Conservation (phyloP, 2,113 vertebrate genomes). For the Neogobius melanostomus region DNA sequence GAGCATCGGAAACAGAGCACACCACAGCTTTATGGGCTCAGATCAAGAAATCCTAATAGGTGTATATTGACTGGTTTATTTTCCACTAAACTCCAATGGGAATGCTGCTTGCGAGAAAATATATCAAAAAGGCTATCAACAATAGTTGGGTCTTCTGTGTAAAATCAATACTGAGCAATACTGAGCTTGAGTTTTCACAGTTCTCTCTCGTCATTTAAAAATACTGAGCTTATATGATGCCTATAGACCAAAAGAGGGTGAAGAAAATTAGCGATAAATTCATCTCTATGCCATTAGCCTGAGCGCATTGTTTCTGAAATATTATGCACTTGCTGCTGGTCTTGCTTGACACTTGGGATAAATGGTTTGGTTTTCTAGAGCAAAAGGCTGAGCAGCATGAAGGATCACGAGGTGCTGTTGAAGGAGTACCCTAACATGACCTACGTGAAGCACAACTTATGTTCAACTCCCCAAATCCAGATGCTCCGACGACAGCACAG, state of each 20-base stretch:
- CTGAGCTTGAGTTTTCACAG: conserved; percentile 99
- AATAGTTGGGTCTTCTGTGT: conserved; percentile 96
- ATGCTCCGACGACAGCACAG: conserved; percentile 38
- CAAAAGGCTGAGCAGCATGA: conserved; percentile 33
- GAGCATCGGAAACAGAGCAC: conserved; percentile 80
- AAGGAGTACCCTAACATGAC: conserved; percentile 50
- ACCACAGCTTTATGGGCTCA: conserved; percentile 96
- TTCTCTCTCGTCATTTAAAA: conserved; percentile 99
- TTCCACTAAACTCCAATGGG: conserved; percentile 89
- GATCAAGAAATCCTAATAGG: conserved; percentile 99
- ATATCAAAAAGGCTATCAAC: conserved; percentile 99
- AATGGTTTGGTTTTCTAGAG: conserved; percentile 37
- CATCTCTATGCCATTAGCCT: conserved; percentile 79
- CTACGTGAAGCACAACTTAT: conserved; percentile 40
- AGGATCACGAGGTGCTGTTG: conserved; percentile 34
- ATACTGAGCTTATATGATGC: conserved; percentile 83
- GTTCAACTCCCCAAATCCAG: conserved; percentile 54
- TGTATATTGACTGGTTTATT: conserved; percentile 96
- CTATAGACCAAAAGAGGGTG: conserved; percentile 76
- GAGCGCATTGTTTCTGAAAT: conserved; percentile 27
- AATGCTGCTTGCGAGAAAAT: conserved; percentile 94
- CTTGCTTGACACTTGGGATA: conserved; percentile 20
- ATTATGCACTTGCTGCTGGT: conserved; percentile 31
- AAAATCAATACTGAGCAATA: conserved; percentile 99
- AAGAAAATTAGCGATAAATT: conserved; percentile 35